phyloP scores from a whole-genome alignment of 2,113 vertebrate genomes.

The Fulica atra region DNA sequence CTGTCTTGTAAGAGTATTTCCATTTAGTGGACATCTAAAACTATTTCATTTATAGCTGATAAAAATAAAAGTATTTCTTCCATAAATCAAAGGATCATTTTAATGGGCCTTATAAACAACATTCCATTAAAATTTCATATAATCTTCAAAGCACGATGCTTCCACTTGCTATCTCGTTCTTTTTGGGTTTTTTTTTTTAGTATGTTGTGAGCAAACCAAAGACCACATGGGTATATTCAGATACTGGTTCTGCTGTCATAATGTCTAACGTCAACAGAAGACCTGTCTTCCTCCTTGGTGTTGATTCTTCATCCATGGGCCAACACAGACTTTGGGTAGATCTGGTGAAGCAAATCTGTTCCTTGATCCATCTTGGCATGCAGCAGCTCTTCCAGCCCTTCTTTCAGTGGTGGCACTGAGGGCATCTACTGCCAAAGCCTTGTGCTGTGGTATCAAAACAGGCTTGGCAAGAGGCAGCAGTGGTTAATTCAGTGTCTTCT shows the following conservation, averaged over 20 bases:
- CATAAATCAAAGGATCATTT: background rate
- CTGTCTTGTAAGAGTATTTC: background rate
- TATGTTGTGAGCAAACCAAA: background rate
- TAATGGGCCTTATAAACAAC: background rate
- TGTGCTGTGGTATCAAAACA: background rate
- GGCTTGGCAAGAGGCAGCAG: background rate
- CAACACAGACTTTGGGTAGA: background rate
- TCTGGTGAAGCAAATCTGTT: background rate
- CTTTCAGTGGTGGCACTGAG: background rate
- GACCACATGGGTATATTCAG: background rate
- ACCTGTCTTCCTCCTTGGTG: background rate
- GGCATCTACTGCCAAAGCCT: background rate
- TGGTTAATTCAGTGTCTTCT: background rate
- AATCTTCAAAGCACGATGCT: background rate
- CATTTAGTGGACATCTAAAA: background rate
- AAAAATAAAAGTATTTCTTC: background rate
- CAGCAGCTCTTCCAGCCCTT: background rate
- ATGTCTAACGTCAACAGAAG: background rate
- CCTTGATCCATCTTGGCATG: rapidly evolving
- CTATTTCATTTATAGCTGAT: background rate
- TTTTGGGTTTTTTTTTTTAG: background rate
- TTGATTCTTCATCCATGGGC: background rate
- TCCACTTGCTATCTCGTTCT: background rate
- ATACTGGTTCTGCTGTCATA: background rate
- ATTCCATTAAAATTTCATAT: background rate